Base-by-base conservation (phyloP, 2,113 vertebrate genomes). In the Haliaeetus leucogaster region DNA sequence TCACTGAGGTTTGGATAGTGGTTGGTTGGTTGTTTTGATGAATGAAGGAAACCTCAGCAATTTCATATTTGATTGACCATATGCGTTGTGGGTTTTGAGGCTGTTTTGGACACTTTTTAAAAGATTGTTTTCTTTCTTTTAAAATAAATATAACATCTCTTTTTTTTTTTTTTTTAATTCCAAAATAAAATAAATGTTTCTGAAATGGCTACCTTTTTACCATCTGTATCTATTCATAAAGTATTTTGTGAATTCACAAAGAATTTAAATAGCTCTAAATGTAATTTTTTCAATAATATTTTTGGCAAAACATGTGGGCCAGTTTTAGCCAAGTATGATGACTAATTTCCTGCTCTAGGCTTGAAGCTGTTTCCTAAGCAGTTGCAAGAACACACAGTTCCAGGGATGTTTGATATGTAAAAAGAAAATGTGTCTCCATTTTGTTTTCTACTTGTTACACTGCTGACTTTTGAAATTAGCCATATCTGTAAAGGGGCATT, bases 331-430 rank as follows among this genome's bases (percentile, higher is more conserved):
- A 93, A 95, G 76, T 59, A 13, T 11, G 10, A 81, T 96, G 92
- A 94, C 50, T 96, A 67, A 97, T 92, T 95, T 96, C 92, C 92
- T 71, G 25, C 29, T 83, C 34, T 78, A 71, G 43, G 16, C 47
- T 86, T 78, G 38, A 86, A 89, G 20, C 32, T 66, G 6, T 88
- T 94, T 93, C 58, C 47, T 81, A 50, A 77, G 67, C 38, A 50
- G 25, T 86, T 88, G n/a, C 50, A 86, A 92, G 50, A 67, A 88
- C 76, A 52, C 10, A 34, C 17, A 62, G 53, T 74, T 74, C 90
- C 72, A 81, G 21, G 21, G 62, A 50, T 47, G 32, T 62, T 93
- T 52, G 38, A 67, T 47, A 50, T 0, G 2, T 66, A 21, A 83
- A 86, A 86, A n/a, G 42, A 53, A 76, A 65, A 68, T 36, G 1